These are phyloP conservation scores for Tachina lurida DNA, from an alignment of 2,888 invertebrate genomes.

Conservation along the genomic window DNA sequence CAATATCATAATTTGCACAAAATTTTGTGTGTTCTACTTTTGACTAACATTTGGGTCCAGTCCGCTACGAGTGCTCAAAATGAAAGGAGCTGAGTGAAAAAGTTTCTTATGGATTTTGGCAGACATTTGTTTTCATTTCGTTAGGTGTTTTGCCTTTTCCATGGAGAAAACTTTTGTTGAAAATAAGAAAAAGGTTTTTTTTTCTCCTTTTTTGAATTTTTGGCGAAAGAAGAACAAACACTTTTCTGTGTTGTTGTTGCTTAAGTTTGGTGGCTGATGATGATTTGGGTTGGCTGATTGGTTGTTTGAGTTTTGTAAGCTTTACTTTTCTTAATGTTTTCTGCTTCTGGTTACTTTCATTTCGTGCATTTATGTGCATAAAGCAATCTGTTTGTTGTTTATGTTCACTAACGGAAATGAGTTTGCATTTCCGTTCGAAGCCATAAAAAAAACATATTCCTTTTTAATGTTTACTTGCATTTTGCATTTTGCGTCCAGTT, in stretches of 20 bases:
- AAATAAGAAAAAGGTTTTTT: conserved; percentile 12
- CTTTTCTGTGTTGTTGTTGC: conserved; percentile 27
- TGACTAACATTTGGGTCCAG: conserved; percentile 33
- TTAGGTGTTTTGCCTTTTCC: conserved; percentile 10
- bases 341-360: conserved; percentile 8
- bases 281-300: conserved; percentile 20
- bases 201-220: background rate
- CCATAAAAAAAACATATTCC: conserved; percentile 52
- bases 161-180: conserved; percentile 14
- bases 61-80: conserved; percentile 11
- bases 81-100: conserved; percentile 24
- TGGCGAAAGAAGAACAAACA: conserved; percentile 56
- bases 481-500: background rate
- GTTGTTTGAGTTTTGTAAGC: background rate
- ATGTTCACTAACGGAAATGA: conserved; percentile 68
- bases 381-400: conserved; percentile 55
- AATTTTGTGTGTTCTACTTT: conserved; percentile 6
- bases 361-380: conserved; percentile 13
- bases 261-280: conserved; percentile 10
- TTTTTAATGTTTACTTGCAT: conserved; percentile 41
- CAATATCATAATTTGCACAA: conserved; percentile 58
- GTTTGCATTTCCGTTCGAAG: conserved; percentile 70
- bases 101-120: conserved; percentile 51
- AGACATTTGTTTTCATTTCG: conserved; percentile 55
- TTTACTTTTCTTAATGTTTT: conserved; percentile 32